Percentiles rank a stretch among this genome's conserved stretches.
These are phyloP conservation scores for Uloborus plumipes DNA, from an alignment of 2,888 invertebrate species.

Conservation along the genomic window DNA sequence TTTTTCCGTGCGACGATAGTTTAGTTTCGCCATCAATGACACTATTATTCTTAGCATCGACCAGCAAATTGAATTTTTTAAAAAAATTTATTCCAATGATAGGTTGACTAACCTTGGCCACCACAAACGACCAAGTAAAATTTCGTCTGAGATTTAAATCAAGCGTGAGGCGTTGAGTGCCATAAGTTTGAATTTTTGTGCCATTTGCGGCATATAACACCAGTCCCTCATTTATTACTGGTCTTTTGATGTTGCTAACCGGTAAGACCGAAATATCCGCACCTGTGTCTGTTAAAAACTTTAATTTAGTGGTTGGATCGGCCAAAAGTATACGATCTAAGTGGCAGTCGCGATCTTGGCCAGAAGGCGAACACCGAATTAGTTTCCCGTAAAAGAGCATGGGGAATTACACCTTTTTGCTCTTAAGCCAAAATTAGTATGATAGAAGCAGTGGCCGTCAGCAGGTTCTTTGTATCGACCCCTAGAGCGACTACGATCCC, in stretches of 20 bases:
- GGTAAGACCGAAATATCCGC: background rate
- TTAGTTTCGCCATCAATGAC: background rate
- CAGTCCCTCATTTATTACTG: background rate
- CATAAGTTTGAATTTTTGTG: slow-evolving; percentile 19
- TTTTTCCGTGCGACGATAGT: background rate
- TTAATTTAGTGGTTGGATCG: background rate
- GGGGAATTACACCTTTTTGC: slow-evolving; percentile 6
- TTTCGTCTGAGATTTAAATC: background rate
- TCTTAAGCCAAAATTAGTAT: background rate
- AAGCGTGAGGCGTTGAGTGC: background rate
- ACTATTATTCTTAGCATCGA: background rate
- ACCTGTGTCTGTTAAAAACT: slow-evolving; percentile 3
- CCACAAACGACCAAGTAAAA: background rate
- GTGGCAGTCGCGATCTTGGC: background rate
- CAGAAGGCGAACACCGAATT: background rate
- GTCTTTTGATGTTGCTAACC: background rate
- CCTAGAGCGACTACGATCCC: background rate
- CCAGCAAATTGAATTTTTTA: background rate
- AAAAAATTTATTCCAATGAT: slow-evolving; percentile 1
- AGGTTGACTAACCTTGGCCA: background rate
- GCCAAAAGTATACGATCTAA: background rate
- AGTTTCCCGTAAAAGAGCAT: slow-evolving; percentile 16
- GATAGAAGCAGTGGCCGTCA: background rate
- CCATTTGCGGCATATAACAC: slow-evolving; percentile 9
- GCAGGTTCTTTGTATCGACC: background rate